Percentiles rank a stretch among this genome's conserved stretches.
phyloP scores from a whole-genome alignment of 2,797 vertebrate genomes.

The Sandelia bainsii region DNA sequence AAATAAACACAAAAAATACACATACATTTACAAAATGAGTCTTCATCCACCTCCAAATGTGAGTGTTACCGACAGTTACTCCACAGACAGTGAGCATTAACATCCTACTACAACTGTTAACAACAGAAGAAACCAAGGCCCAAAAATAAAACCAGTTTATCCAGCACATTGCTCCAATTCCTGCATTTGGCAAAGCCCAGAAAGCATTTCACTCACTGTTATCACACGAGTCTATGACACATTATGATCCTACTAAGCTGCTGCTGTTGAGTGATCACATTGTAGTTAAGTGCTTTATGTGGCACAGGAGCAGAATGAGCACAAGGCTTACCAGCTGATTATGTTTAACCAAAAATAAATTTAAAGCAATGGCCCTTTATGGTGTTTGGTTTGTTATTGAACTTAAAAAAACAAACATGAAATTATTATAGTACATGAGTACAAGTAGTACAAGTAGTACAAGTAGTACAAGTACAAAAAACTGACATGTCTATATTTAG shows the following conservation, averaged over 20 bases:
- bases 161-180: constrained; percentile 59
- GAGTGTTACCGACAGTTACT: not conserved
- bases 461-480: too few relatives aligned
- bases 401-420: not conserved
- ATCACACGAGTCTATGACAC: constrained; percentile 35
- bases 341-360: constrained; percentile 36
- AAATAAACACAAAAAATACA: not conserved
- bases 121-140: constrained; percentile 30
- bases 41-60: not conserved
- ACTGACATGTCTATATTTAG: constrained; percentile 13
- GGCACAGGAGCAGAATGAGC: constrained; percentile 18
- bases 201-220: constrained; percentile 43
- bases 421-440: too few relatives aligned
- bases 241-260: constrained; percentile 50
- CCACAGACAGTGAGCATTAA: not conserved
- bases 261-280: constrained; percentile 38
- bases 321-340: constrained; percentile 11
- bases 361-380: not conserved
- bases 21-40: not conserved
- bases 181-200: constrained; percentile 35
- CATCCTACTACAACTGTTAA: constrained; percentile 3
- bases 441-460: too few relatives aligned
- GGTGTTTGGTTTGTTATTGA: not conserved
- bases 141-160: constrained; percentile 61
- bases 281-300: constrained; percentile 35